Conservation (phyloP, 1,140 invertebrate species). For the Manduca sexta region DNA sequence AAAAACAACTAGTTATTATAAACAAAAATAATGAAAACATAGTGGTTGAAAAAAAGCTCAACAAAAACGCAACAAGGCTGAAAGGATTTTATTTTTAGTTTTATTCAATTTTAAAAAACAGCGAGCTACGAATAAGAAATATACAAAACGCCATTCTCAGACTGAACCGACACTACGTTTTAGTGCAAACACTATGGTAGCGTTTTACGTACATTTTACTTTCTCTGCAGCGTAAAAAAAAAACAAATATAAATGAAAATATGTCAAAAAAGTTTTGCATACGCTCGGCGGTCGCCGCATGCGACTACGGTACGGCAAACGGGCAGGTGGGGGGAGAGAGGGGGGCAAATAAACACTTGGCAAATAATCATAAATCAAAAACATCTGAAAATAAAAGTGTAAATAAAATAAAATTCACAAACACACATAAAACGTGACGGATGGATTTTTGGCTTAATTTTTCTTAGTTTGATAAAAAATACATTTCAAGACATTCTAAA, state of each 20-base stretch:
- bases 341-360: conserved; percentile 20
- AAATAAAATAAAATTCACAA: neutral
- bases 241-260: conserved; percentile 18
- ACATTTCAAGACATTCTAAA: too few species aligned
- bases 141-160: conserved; percentile 44
- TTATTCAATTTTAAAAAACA: neutral
- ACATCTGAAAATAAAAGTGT: conserved; percentile 36
- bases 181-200: neutral
- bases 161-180: conserved; percentile 1
- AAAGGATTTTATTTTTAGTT: too few species aligned
- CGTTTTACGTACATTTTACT: conserved; percentile 58
- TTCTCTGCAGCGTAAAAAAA: conserved; percentile 55
- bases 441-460: neutral
- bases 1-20: neutral
- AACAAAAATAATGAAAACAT: neutral
- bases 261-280: neutral
- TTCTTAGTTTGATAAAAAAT: too few species aligned
- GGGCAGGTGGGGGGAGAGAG: conserved; percentile 10
- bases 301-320: conserved; percentile 24
- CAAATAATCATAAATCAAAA: conserved; percentile 27
- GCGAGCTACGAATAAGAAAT: too few species aligned
- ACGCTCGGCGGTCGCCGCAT: conserved; percentile 20
- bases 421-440: neutral
- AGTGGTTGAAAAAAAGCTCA: too few species aligned
- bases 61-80: too few species aligned